Percentiles rank a stretch among this genome's conserved stretches.
phyloP scores from a whole-genome alignment of 2,113 vertebrate genomes.

The Siniperca knerii region DNA sequence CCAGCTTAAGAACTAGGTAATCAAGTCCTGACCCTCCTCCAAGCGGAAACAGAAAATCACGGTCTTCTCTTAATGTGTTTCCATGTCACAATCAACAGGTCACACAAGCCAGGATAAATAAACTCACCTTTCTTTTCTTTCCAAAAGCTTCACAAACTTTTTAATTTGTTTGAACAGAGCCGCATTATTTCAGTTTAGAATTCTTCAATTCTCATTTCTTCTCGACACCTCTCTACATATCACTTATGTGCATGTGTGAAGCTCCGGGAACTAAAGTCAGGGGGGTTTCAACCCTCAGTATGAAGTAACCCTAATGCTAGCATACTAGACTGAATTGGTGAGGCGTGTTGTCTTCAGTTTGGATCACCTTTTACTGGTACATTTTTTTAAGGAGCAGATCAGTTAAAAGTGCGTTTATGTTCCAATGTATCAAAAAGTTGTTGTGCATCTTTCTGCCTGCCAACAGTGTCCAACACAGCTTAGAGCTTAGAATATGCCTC shows the following conservation, averaged over 20 bases:
- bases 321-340: no score
- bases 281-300: background rate
- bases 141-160: background rate
- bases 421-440: no score
- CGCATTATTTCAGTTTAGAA: background rate
- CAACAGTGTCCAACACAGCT: background rate
- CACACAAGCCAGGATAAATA: background rate
- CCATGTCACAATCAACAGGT: conserved; percentile 12
- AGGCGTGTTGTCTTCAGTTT: background rate
- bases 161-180: background rate
- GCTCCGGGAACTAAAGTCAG: background rate
- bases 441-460: background rate
- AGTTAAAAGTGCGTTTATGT: background rate
- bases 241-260: background rate
- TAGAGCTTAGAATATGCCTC: background rate
- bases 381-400: background rate
- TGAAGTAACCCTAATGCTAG: no score
- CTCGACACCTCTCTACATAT: background rate
- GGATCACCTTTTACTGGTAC: background rate
- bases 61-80: conserved; percentile 17
- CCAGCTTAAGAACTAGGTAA: conserved; percentile 53
- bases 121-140: background rate
- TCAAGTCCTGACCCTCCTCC: conserved; percentile 38
- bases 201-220: background rate
- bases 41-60: conserved; percentile 30